Percentiles rank a stretch among this genome's conserved stretches.
These are phyloP conservation scores for Thomomys bottae DNA, from an alignment of 2,113 vertebrate genomes.

Conservation along the genomic window DNA sequence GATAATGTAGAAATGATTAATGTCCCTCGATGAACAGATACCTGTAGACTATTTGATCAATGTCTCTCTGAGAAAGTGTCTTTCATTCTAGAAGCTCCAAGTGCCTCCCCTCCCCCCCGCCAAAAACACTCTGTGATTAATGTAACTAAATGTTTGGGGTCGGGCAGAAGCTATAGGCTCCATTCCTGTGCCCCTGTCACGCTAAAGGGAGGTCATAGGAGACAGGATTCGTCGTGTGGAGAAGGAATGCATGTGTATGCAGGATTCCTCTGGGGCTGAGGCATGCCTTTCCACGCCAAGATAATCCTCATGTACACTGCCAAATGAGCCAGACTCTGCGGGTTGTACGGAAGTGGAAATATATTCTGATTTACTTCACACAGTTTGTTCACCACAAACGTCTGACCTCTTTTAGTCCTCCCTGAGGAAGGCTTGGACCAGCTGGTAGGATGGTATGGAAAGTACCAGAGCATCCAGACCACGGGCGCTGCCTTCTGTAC, in stretches of 20 bases:
- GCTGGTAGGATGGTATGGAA: slow-evolving; percentile 55
- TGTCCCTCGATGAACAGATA: slow-evolving; percentile 97
- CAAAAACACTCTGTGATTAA: slow-evolving; percentile 93
- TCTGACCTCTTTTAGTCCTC: slow-evolving; percentile 68
- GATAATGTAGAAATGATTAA: slow-evolving; percentile 96
- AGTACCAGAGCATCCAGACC: neutral
- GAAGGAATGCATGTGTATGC: slow-evolving; percentile 75
- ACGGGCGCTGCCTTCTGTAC: neutral
- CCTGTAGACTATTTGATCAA: slow-evolving; percentile 94
- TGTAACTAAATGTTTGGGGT: slow-evolving; percentile 95
- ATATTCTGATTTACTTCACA: slow-evolving; percentile 81
- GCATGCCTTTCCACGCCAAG: neutral
- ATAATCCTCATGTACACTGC: slow-evolving; percentile 64
- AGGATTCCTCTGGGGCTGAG: slow-evolving; percentile 70
- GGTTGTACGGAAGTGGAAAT: slow-evolving; percentile 66
- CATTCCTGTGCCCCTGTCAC: slow-evolving; percentile 87
- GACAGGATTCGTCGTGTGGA: slow-evolving; percentile 90
- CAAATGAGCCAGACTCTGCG: slow-evolving; percentile 57
- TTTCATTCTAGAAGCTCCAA: slow-evolving; percentile 91
- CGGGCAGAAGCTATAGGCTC: slow-evolving; percentile 85
- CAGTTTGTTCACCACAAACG: slow-evolving; percentile 73
- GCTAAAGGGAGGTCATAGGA: slow-evolving; percentile 93
- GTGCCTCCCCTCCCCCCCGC: slow-evolving; percentile 43
- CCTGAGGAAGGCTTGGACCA: slow-evolving; percentile 59
- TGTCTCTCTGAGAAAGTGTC: slow-evolving; percentile 92